Evolutionary conservation across 2,797 vertebrate species (phyloP).

Genomic region (Gymnothorax javanicus): DNA sequence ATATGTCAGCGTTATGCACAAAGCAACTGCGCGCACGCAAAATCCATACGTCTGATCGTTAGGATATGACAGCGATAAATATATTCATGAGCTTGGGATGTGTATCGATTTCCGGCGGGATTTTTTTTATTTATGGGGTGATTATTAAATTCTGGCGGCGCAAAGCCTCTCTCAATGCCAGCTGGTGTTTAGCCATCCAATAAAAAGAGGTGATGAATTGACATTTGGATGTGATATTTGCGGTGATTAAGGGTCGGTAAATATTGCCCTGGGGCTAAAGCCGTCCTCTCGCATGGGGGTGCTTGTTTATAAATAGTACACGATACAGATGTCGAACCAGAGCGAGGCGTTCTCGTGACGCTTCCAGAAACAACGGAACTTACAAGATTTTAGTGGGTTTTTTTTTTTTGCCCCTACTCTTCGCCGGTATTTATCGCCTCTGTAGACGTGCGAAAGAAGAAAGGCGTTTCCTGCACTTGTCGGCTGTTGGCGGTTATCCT

Average conservation of each 20-base stretch:
- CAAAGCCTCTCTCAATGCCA: not conserved
- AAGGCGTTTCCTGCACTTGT: not conserved
- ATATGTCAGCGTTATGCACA: constrained; percentile 1
- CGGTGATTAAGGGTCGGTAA: not conserved
- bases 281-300: not conserved
- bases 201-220: not conserved
- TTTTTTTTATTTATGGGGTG: not conserved
- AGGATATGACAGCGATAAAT: not conserved
- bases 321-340: not conserved
- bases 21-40: not conserved
- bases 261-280: not conserved
- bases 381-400: too few relatives aligned
- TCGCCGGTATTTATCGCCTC: not conserved
- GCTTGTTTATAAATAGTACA: not conserved
- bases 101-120: not conserved
- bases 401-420: not conserved
- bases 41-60: not conserved
- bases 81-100: constrained; percentile 9
- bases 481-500: not conserved
- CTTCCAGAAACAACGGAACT: not conserved
- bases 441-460: not conserved
- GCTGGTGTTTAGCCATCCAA: constrained; percentile 1
- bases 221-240: constrained; percentile 11
- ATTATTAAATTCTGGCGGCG: constrained; percentile 7
- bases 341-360: not conserved